Percentiles rank a stretch among this genome's conserved stretches.
Conservation (phyloP, 2,113 vertebrate genomes). For the Ptyas mucosa region DNA sequence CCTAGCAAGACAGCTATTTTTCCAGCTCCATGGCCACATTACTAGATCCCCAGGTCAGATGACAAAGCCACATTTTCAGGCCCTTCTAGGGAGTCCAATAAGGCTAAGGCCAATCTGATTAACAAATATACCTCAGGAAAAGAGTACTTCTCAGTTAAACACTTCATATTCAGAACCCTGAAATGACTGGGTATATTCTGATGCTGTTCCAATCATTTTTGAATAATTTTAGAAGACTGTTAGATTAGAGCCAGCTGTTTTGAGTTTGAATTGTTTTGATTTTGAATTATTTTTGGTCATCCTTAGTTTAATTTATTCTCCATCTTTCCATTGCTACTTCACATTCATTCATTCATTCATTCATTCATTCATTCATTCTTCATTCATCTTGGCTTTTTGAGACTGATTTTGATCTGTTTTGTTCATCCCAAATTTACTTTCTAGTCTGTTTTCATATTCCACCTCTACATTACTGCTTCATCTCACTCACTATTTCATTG, state of each 20-base stretch:
- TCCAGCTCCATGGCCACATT: background rate
- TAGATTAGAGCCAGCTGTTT: background rate
- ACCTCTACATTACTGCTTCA: background rate
- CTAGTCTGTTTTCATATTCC: background rate
- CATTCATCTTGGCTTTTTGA: background rate
- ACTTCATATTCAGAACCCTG: background rate
- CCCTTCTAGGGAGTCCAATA: background rate
- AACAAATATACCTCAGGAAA: background rate
- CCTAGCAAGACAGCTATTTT: background rate
- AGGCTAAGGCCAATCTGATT: background rate
- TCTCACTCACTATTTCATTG: background rate
- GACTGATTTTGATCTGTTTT: background rate
- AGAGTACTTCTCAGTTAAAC: background rate
- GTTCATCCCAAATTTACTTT: background rate
- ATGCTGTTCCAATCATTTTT: background rate
- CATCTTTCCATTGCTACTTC: background rate
- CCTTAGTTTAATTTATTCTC: background rate
- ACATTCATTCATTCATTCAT: background rate
- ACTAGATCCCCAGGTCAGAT: background rate
- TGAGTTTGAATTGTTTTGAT: background rate
- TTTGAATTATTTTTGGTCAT: background rate
- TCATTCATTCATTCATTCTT: background rate
- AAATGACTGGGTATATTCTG: background rate
- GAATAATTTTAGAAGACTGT: background rate
- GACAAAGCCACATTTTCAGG: background rate